Evolutionary conservation across 1,140 invertebrate species (phyloP).

Genomic region (Drosophila paulistorum): DNA sequence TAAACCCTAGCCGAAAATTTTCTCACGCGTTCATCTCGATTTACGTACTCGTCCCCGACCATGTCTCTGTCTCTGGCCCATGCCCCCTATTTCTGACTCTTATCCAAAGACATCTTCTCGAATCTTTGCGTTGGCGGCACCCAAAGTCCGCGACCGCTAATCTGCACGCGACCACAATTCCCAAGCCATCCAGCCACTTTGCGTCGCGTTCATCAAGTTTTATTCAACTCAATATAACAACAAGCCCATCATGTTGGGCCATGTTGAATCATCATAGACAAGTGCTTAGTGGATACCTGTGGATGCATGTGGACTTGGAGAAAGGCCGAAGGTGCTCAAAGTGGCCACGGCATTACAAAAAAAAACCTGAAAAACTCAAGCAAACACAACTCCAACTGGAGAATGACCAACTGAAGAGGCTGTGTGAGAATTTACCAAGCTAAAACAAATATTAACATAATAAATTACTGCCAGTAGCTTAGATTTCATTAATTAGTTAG

Average conservation of each 20-base stretch:
- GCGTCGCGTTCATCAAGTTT: constrained; percentile 16
- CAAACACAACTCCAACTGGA: not conserved
- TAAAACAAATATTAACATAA: constrained; percentile 34
- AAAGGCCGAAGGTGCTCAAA: constrained; percentile 27
- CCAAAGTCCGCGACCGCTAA: constrained; percentile 28
- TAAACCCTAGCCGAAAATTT: constrained; percentile 55
- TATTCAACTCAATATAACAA: constrained; percentile 25
- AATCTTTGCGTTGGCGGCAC: constrained; percentile 35
- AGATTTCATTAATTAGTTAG: constrained; percentile 52
- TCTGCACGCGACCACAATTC: constrained; percentile 60
- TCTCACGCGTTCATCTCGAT: constrained; percentile 75
- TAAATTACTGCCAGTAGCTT: constrained; percentile 30
- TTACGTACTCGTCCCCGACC: constrained; percentile 42
- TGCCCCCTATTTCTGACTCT: too few species aligned
- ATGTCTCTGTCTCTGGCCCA: not conserved
- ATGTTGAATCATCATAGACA: constrained; percentile 20
- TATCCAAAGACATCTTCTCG: not conserved
- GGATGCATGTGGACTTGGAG: constrained; percentile 11
- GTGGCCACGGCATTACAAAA: not conserved
- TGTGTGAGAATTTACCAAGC: constrained; percentile 51
- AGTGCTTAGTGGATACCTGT: not conserved
- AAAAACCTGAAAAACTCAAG: too few species aligned
- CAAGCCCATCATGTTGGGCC: constrained; percentile 8
- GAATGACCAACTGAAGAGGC: constrained; percentile 31
- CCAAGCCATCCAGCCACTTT: constrained; percentile 19